These are phyloP conservation scores for Dermochelys coriacea DNA, from an alignment of 2,797 vertebrate species.

Conservation along the genomic window DNA sequence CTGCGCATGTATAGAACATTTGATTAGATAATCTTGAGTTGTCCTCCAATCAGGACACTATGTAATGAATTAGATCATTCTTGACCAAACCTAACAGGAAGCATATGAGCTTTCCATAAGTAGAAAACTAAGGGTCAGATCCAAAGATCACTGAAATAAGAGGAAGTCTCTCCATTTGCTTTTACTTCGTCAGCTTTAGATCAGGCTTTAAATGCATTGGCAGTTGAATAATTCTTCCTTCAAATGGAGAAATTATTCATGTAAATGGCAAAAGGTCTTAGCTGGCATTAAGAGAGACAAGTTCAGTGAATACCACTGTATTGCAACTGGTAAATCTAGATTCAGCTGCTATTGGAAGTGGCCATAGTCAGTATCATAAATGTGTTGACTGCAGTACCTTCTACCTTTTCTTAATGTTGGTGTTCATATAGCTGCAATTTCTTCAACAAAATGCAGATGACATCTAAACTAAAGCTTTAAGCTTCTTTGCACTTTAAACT, in stretches of 20 bases:
- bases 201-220: neutral
- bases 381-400: neutral
- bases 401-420: neutral
- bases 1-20: neutral
- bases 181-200: neutral
- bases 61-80: neutral
- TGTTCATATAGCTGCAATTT: neutral
- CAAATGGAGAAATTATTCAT: neutral
- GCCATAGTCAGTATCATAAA: neutral
- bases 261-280: neutral
- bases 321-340: neutral
- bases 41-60: neutral
- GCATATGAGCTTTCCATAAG: neutral
- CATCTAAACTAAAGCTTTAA: neutral
- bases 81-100: neutral
- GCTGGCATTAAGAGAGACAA: neutral
- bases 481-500: neutral
- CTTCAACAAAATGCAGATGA: neutral
- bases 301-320: neutral
- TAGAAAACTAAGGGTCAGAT: neutral
- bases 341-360: neutral
- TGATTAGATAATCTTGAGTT: neutral
- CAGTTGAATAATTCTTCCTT: neutral
- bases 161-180: neutral
- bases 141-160: constrained; percentile 6